Evolutionary conservation across 2,888 invertebrate genomes (phyloP), one percentile per base, ranked within the genome.

Genomic region (Torymus aiolomorphi): DNA sequence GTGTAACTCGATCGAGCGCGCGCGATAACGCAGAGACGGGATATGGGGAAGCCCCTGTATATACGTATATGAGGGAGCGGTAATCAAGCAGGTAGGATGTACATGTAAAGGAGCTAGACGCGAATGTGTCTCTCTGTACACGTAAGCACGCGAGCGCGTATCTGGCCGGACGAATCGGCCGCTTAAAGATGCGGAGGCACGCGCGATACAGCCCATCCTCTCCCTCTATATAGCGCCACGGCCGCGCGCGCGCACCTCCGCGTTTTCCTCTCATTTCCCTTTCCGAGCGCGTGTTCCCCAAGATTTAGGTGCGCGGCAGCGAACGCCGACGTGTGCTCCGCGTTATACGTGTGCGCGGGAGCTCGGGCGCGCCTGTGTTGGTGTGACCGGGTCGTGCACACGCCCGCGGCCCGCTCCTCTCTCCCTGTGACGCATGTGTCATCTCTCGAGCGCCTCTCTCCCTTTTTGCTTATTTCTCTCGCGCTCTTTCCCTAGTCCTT

Each of bases 181-280:
- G 76, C 80, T 86, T 84, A 83, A 83, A 82, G 85, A 87, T 87
- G 86, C 86, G 83, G 82, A 84, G 83, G 84, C 86, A 86, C 86
- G 86, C 84, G 84, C 85, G 81, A 85, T 85, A 85, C 83, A 85
- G 78, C 83, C 82, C 59, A 20, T 49, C 59, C 63, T 51, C 49
- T 13, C 57, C 57, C 59, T 16, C 71, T 59, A 5, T 8, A 5
- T 42, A 0, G 20, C 56, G 61, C n/a, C n/a, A n/a, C n/a, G n/a
- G n/a, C n/a, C n/a, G n/a, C n/a, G 8, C 66, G 2, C 12, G 20
- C 2, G 49, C 20, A 42, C 42, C 42, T 42, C 42, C 42, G 31
- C 63, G 18, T 74, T 56, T 62, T 54, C 71, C 80, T 61, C 80
- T 77, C 73, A 73, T 77, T 73, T 80, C 76, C 70, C 74, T 80